These are phyloP conservation scores for Drosophila subpulchrella DNA, from an alignment of 1,140 invertebrate genomes.

Conservation along the genomic window DNA sequence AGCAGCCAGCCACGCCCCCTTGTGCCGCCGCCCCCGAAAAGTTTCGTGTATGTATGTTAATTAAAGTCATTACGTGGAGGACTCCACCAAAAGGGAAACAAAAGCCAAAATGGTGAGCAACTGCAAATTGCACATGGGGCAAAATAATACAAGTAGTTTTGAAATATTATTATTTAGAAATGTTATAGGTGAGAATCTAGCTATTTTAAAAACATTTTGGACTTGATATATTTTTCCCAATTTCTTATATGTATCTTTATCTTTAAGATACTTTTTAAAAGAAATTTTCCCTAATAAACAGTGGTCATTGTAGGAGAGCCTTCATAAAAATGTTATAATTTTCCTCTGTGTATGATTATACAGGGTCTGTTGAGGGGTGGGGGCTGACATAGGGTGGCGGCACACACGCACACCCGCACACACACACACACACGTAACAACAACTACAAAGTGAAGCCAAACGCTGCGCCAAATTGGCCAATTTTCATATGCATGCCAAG, in stretches of 20 bases:
- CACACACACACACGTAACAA: slow-evolving; percentile 9
- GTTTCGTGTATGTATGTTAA: slow-evolving; percentile 65
- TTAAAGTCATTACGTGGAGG: slow-evolving; percentile 75
- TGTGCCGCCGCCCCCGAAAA: slow-evolving; percentile 14
- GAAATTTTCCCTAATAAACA: neutral
- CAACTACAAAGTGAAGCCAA: slow-evolving; percentile 56
- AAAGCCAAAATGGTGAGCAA: slow-evolving; percentile 12
- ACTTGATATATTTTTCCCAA: too few relatives aligned
- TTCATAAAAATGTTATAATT: neutral
- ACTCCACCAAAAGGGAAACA: slow-evolving; percentile 39
- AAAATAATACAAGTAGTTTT: neutral
- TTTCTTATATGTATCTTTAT: too few relatives aligned
- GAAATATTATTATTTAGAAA: neutral
- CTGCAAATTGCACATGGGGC: slow-evolving; percentile 3
- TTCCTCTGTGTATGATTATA: slow-evolving; percentile 2
- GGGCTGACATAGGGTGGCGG: neutral
- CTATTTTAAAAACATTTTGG: too few relatives aligned
- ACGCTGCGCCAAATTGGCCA: slow-evolving; percentile 72
- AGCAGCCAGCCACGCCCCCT: slow-evolving; percentile 10
- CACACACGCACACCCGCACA: neutral
- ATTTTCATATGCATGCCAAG: slow-evolving; percentile 72
- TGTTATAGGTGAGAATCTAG: too few relatives aligned
- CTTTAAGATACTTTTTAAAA: too few relatives aligned
- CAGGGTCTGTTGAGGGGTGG: neutral
- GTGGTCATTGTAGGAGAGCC: neutral